phyloP scores from a whole-genome alignment of 2,113 vertebrate genomes.

The Probosciger aterrimus region DNA sequence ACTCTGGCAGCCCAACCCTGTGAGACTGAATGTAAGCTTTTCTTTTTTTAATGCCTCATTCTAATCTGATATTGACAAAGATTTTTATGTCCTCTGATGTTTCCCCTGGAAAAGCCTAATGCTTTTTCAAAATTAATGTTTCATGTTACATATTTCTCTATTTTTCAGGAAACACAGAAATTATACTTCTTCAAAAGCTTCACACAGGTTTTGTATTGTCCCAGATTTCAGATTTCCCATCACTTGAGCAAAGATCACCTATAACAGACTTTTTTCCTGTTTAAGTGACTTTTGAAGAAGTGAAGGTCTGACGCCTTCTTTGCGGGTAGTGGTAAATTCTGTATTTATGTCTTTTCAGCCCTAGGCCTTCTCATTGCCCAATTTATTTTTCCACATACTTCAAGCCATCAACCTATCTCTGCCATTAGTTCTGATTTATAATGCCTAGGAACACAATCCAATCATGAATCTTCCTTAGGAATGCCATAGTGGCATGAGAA shows the following conservation, averaged over 20 bases:
- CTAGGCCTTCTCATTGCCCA: conserved; percentile 35
- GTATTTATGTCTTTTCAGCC: conserved; percentile 68
- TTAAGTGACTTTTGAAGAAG: conserved; percentile 45
- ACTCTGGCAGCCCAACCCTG: not conserved
- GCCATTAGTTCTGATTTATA: conserved; percentile 75
- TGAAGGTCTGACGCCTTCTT: conserved; percentile 11
- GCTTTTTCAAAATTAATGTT: conserved; percentile 5
- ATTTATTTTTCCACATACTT: conserved; percentile 75
- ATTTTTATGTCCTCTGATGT: conserved; percentile 23
- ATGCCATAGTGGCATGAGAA: conserved; percentile 46
- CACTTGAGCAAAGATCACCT: not conserved
- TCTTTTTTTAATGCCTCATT: not conserved
- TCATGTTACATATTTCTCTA: not conserved
- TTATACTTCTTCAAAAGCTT: not conserved
- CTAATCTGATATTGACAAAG: conserved; percentile 45
- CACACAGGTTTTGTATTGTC: not conserved
- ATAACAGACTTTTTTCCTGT: not conserved
- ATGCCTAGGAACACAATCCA: conserved; percentile 66
- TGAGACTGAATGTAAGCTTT: not conserved
- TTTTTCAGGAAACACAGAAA: conserved; percentile 16
- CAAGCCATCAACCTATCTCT: conserved; percentile 69
- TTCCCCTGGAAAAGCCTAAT: not conserved
- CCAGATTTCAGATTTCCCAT: not conserved
- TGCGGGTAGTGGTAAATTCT: conserved; percentile 40
- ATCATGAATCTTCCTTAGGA: conserved; percentile 72